Percentiles rank a stretch among this genome's conserved stretches.
These are phyloP conservation scores for Tragelaphus scriptus DNA, from an alignment of 2,113 vertebrate genomes.

Conservation along the genomic window DNA sequence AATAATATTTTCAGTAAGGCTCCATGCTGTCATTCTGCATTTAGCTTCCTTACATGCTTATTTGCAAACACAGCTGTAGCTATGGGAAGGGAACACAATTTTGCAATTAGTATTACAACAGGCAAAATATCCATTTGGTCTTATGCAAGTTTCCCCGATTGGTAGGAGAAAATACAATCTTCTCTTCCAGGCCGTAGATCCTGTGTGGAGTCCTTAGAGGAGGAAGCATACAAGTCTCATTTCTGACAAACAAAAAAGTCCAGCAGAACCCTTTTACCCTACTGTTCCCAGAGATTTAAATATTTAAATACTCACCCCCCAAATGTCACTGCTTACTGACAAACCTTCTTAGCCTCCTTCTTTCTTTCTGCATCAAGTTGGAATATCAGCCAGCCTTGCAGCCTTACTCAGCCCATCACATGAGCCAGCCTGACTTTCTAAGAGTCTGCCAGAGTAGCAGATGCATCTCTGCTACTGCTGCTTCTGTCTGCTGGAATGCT, in stretches of 20 bases:
- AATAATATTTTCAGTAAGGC: conserved; percentile 11
- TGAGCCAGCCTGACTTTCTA: neutral
- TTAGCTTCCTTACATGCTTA: neutral
- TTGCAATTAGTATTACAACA: neutral
- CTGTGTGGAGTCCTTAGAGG: neutral
- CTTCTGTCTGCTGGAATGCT: neutral
- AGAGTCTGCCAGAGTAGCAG: neutral
- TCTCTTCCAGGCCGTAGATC: neutral
- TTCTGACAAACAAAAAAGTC: neutral
- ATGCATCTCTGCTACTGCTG: too few species aligned
- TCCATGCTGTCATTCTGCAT: conserved; percentile 10
- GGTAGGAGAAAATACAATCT: conserved; percentile 21
- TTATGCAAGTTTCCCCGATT: conserved; percentile 11
- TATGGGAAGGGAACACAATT: conserved; percentile 1
- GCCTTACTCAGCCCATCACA: neutral
- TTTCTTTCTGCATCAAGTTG: neutral
- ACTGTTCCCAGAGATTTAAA: neutral
- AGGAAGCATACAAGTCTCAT: neutral
- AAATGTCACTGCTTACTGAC: neutral
- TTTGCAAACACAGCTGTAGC: conserved; percentile 30
- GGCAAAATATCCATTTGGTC: neutral
- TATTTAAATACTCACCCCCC: neutral
- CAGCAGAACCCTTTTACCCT: neutral
- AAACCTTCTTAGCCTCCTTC: neutral
- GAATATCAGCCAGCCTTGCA: neutral